Percentiles rank a stretch among this genome's conserved stretches.
phyloP scores from a whole-genome alignment of 1,140 invertebrate genomes.

The Drosophila ironensis region DNA sequence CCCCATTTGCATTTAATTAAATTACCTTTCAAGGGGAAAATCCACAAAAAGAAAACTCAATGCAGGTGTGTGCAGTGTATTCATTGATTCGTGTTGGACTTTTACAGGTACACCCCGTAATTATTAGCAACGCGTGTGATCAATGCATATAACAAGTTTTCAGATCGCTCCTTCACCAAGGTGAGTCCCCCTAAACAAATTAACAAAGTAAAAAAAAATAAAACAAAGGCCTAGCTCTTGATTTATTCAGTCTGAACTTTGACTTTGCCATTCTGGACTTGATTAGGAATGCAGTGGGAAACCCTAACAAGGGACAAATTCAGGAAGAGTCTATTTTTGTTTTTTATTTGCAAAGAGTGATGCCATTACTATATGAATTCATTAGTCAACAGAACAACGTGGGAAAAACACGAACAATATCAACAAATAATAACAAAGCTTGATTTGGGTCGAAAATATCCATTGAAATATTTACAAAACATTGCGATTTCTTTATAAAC shows the following conservation, averaged over 20 bases:
- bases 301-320: slow-evolving; percentile 21
- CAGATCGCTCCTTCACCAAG: slow-evolving; percentile 31
- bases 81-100: slow-evolving; percentile 19
- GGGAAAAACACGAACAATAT: too few relatives aligned
- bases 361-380: neutral
- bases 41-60: too few relatives aligned
- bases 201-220: too few relatives aligned
- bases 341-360: neutral
- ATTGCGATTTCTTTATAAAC: too few relatives aligned
- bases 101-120: slow-evolving; percentile 20
- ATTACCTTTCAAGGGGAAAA: slow-evolving; percentile 62
- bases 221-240: neutral
- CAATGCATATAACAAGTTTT: slow-evolving; percentile 35
- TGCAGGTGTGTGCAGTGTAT: slow-evolving; percentile 1
- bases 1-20: slow-evolving; percentile 25
- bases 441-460: too few relatives aligned
- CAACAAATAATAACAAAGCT: too few relatives aligned
- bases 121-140: slow-evolving; percentile 17
- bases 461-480: too few relatives aligned
- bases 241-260: slow-evolving; percentile 4
- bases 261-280: neutral
- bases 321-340: neutral
- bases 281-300: slow-evolving; percentile 8
- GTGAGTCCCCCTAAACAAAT: slow-evolving; percentile 21
- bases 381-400: neutral